Base-by-base conservation (phyloP, 2,113 vertebrate species). In the Sinocyclocheilus rhinocerous region DNA sequence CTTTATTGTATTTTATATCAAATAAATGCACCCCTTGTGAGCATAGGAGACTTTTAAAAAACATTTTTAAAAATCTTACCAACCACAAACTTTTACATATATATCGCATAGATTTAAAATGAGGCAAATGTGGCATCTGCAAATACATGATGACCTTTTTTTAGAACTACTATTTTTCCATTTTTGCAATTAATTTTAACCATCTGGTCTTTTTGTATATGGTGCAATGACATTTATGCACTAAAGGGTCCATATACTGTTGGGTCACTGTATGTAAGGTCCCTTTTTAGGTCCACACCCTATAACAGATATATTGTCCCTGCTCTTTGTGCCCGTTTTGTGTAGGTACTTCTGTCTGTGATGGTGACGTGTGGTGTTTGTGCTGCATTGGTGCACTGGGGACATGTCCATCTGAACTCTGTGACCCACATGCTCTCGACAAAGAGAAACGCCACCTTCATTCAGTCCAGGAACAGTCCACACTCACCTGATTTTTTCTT, bases 281-380 rank as follows among this genome's bases (percentile, higher is more conserved):
- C 7, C 18, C 2, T 57, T 8, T 57, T 57, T 57, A 57, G 6
- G 16, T 20, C 16, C 16, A 57, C 16, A 8, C 16, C 0, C 6
- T 6, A 57, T 57, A 57, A 57, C 57, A 61, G 57, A n/a, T 61
- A n/a, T 12, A n/a, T 70, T 29, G 57, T 39, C 77, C 5, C 24
- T 61, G 20, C 26, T 42, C 6, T 26, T 16, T 75, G 45, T 67
- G 26, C 70, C 15, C 6, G 4, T 39, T n/a, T 55, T 65, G 83
- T 42, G 10, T 87, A 97, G 96, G 90, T 97, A n/a, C 90, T 97
- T 63, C 55, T 95, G n/a, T 92, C 96, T 0, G 91, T 95, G 80
- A 79, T 90, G 78, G 87, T 88, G 48, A 94, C 94, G 70, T 96
- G 96, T 93, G 48, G 86, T 0, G 0, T 95, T 75, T 95, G 94